These are phyloP conservation scores for Poliocrania exsul DNA, from an alignment of 2,797 vertebrate species.

Conservation along the genomic window DNA sequence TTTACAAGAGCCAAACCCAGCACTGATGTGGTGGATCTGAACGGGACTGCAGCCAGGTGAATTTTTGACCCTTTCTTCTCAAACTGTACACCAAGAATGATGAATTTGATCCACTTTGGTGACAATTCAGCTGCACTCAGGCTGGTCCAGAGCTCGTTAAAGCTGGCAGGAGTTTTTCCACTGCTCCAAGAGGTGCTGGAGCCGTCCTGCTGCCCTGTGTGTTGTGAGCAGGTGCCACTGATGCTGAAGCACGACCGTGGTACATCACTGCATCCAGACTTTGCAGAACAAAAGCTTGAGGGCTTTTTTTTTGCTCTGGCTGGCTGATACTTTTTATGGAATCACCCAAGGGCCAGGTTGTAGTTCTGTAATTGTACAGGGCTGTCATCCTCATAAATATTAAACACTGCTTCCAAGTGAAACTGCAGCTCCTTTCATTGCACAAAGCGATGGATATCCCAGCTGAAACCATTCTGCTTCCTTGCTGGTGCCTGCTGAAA, in stretches of 20 bases:
- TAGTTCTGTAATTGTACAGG: slow-evolving; percentile 58
- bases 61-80: not conserved
- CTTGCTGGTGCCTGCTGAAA: slow-evolving; percentile 46
- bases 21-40: rapidly evolving
- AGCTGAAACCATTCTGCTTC: slow-evolving; percentile 65
- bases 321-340: slow-evolving; percentile 12
- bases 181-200: not conserved
- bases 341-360: slow-evolving; percentile 41
- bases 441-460: slow-evolving; percentile 66
- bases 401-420: slow-evolving; percentile 25
- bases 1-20: not conserved
- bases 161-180: not conserved
- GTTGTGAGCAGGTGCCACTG: not conserved
- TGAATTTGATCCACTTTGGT: not conserved
- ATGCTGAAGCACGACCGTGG: rapidly evolving
- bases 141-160: not conserved
- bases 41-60: not conserved
- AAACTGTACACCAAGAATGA: rapidly evolving
- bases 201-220: not conserved
- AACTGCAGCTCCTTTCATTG: slow-evolving; percentile 60
- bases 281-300: slow-evolving; percentile 37
- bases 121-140: not conserved
- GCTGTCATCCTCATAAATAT: slow-evolving; percentile 65
- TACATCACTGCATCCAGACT: not conserved
- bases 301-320: not conserved